These are phyloP conservation scores for Tipula helvola DNA, from an alignment of 2,888 invertebrate genomes.

Conservation along the genomic window DNA sequence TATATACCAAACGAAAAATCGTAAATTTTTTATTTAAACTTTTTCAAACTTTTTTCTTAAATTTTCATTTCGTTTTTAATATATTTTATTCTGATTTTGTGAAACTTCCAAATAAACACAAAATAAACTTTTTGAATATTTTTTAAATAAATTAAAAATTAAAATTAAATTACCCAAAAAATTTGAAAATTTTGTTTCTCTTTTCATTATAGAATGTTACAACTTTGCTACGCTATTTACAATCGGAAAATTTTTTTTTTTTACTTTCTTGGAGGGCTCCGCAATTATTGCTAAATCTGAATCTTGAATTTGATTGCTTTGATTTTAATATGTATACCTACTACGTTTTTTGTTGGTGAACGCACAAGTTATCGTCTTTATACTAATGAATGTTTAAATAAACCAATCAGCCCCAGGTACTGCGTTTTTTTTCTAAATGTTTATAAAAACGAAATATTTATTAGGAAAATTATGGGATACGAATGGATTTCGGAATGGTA, in stretches of 20 bases:
- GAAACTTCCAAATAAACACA: background rate
- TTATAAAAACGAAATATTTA: no score
- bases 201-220: background rate
- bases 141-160: constrained; percentile 4
- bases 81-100: background rate
- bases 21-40: background rate
- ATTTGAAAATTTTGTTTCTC: background rate
- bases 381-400: no score
- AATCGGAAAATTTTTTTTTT: background rate
- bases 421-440: no score
- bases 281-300: background rate
- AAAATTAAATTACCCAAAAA: background rate
- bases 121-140: background rate
- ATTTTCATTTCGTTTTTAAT: background rate
- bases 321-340: background rate
- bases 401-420: no score
- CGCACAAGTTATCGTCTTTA: no score
- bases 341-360: no score
- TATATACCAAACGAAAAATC: background rate
- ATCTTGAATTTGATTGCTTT: background rate
- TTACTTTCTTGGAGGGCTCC: background rate
- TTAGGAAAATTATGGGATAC: no score
- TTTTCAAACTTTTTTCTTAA: background rate
- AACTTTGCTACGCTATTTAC: background rate
- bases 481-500: no score